phyloP scores from a whole-genome alignment of 2,113 vertebrate genomes.

The Dolichallabes microphthalmus region DNA sequence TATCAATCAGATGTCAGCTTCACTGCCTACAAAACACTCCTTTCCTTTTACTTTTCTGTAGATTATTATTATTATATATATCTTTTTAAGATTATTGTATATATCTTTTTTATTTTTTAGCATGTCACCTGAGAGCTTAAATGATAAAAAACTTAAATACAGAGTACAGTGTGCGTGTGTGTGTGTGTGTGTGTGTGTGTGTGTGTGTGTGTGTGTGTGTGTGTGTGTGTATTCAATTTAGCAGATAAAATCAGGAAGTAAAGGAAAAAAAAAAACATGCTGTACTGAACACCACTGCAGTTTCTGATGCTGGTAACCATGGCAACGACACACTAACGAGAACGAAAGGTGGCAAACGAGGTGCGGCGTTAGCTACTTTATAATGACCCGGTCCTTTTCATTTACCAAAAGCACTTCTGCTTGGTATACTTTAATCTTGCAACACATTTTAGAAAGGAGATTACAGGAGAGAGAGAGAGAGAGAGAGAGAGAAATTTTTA shows the following conservation, averaged over 20 bases:
- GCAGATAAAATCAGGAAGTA: not conserved
- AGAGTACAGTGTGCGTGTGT: not conserved
- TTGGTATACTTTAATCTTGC: not conserved
- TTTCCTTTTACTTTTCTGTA: not conserved
- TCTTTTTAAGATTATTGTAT: too few species aligned
- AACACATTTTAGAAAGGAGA: not conserved
- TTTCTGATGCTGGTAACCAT: not conserved
- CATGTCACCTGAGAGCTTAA: not conserved
- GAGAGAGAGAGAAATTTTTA: not conserved
- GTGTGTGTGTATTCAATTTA: not conserved
- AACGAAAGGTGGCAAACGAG: not conserved
- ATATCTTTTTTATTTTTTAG: too few species aligned
- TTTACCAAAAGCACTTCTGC: conserved; percentile 2
- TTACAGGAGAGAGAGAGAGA: not conserved
- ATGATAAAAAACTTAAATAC: not conserved
- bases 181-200: not conserved
- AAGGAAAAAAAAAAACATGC: not conserved
- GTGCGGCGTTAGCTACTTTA: not conserved
- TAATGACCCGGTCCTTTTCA: conserved; percentile 4
- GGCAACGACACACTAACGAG: not conserved
- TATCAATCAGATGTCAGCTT: too few species aligned
- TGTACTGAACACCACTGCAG: not conserved
- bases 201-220: not conserved
- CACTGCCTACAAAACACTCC: too few species aligned
- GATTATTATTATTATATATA: not conserved